Percentiles rank a stretch among this genome's conserved stretches.
phyloP scores from a whole-genome alignment of 2,113 vertebrate species.

The Ctenomys sociabilis region DNA sequence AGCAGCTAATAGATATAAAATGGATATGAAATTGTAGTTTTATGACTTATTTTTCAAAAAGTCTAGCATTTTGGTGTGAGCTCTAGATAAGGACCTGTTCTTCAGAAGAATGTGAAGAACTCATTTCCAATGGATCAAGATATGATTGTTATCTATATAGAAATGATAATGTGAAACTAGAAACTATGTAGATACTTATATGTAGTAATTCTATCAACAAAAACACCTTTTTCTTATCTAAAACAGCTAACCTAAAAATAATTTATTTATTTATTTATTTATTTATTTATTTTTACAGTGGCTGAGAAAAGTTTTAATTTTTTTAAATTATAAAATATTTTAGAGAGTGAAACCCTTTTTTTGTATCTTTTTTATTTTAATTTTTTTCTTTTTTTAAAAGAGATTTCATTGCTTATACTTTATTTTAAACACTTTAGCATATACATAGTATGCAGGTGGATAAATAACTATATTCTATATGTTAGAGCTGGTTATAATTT shows the following conservation, averaged over 20 bases:
- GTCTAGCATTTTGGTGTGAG: background rate
- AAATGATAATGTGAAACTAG: constrained; percentile 48
- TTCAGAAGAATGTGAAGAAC: background rate
- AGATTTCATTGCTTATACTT: too few relatives aligned
- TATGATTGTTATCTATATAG: background rate
- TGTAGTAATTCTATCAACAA: background rate
- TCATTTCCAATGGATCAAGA: background rate
- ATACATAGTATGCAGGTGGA: too few relatives aligned
- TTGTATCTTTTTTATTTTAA: too few relatives aligned
- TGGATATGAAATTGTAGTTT: background rate
- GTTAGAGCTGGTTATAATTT: too few relatives aligned
- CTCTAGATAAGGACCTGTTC: background rate
- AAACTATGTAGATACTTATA: background rate
- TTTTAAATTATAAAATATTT: too few relatives aligned
- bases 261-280: too few relatives aligned
- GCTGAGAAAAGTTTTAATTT: too few relatives aligned
- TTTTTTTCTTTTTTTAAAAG: too few relatives aligned
- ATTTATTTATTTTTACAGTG: too few relatives aligned
- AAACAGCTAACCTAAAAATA: constrained; percentile 41
- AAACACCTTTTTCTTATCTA: constrained; percentile 10
- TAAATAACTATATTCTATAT: too few relatives aligned
- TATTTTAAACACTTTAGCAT: too few relatives aligned
- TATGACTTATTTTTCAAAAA: constrained; percentile 10
- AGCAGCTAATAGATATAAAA: background rate
- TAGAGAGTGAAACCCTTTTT: too few relatives aligned